Conservation (phyloP, 2,888 invertebrate genomes). For the Eueremaeus valkanovi region DNA sequence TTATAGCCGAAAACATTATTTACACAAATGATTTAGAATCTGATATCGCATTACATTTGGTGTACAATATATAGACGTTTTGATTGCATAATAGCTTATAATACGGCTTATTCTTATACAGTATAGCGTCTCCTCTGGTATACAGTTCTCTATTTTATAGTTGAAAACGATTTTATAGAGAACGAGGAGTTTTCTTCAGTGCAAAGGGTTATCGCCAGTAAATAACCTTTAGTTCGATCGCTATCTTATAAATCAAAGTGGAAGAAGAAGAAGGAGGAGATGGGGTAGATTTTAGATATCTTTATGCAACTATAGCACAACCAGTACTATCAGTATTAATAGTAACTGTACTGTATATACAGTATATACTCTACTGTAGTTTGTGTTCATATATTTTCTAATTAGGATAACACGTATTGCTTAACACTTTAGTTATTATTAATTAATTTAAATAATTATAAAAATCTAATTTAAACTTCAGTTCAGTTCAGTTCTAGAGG, state of each 20-base stretch:
- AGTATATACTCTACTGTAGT: no score
- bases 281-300: slow-evolving; percentile 23
- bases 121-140: no score
- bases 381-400: background rate
- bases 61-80: background rate
- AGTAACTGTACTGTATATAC: background rate
- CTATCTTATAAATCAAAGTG: slow-evolving; percentile 25
- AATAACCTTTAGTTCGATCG: slow-evolving; percentile 17
- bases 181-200: background rate
- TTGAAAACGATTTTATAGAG: slow-evolving; percentile 14
- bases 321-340: background rate
- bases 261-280: slow-evolving; percentile 11
- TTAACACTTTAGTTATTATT: background rate
- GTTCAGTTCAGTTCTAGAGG: background rate
- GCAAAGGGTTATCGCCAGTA: slow-evolving; percentile 17
- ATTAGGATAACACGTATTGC: background rate
- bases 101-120: no score
- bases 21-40: background rate
- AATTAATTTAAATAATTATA: slow-evolving; percentile 13
- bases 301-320: background rate
- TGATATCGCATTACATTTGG: background rate
- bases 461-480: background rate
- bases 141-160: no score
- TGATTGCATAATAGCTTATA: background rate
- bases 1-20: background rate